Conservation (phyloP, 1,140 invertebrate species). For the Samia ricini region DNA sequence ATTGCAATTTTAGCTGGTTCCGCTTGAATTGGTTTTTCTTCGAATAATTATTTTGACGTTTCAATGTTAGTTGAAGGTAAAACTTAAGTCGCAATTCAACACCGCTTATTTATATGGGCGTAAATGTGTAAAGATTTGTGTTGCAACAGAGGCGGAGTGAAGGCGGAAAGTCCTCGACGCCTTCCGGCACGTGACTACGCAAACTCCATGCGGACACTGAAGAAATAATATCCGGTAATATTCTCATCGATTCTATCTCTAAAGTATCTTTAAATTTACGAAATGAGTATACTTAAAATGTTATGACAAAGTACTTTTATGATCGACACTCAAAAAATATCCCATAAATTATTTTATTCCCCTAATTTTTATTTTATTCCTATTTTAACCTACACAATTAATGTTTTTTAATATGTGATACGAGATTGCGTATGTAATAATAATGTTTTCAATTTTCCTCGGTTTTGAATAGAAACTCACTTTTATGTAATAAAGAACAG, state of each 20-base stretch:
- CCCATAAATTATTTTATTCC: too few species aligned
- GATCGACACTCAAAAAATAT: too few species aligned
- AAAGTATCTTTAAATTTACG: neutral
- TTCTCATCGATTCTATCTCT: neutral
- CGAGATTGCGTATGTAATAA: too few species aligned
- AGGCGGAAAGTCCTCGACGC: constrained; percentile 20
- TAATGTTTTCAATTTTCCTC: too few species aligned
- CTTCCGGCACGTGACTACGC: constrained; percentile 16
- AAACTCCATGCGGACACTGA: neutral
- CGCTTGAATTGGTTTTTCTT: neutral
- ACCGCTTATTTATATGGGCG: neutral
- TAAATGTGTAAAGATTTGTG: neutral
- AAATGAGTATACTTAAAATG: neutral
- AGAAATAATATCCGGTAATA: neutral
- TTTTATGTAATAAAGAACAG: too few species aligned
- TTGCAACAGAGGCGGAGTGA: neutral
- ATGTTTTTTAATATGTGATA: too few species aligned
- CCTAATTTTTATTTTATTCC: too few species aligned
- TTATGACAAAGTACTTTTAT: too few species aligned
- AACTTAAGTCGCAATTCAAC: neutral
- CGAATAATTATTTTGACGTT: neutral
- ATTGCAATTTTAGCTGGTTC: neutral
- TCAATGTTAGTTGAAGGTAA: neutral
- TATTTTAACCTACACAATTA: too few species aligned
- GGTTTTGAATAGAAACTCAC: too few species aligned